These are phyloP conservation scores for Kobus ellipsiprymnus DNA, from an alignment of 2,113 vertebrate species.

Conservation along the genomic window DNA sequence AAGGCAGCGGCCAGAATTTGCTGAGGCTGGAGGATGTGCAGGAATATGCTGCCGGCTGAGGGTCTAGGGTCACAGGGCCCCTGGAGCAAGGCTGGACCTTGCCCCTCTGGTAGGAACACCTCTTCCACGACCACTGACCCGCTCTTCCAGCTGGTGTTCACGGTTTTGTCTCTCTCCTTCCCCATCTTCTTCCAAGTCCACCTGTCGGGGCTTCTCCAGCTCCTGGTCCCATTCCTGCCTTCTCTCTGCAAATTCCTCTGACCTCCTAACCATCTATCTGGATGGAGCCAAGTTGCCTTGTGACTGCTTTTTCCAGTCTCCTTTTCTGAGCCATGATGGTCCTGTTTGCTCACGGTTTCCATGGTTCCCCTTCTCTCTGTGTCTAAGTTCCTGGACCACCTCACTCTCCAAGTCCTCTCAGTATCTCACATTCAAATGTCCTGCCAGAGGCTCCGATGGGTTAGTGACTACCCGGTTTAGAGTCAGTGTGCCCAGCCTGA, in stretches of 20 bases:
- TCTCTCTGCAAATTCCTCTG: not conserved
- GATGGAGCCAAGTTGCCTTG: not conserved
- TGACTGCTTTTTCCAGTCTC: not conserved
- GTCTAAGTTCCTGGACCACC: not conserved
- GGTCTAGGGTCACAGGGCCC: not conserved
- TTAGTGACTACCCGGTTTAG: too few relatives aligned
- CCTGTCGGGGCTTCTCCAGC: fast-evolving
- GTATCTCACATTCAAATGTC: not conserved
- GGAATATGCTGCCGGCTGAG: not conserved
- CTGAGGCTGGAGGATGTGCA: not conserved
- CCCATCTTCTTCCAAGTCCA: not conserved
- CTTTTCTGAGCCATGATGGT: not conserved
- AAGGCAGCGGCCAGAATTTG: not conserved
- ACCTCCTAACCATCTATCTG: fast-evolving
- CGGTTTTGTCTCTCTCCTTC: not conserved
- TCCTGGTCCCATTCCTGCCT: fast-evolving
- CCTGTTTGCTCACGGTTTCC: not conserved
- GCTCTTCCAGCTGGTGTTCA: fast-evolving
- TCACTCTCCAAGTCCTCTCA: not conserved
- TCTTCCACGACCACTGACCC: fast-evolving
- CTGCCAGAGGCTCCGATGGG: not conserved
- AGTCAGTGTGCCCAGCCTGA: not conserved
- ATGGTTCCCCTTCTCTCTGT: not conserved
- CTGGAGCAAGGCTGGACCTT: not conserved
- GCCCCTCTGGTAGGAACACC: fast-evolving